Evolutionary conservation across 2,797 vertebrate species (phyloP).

Genomic region (Spinibarbus caldwelli): DNA sequence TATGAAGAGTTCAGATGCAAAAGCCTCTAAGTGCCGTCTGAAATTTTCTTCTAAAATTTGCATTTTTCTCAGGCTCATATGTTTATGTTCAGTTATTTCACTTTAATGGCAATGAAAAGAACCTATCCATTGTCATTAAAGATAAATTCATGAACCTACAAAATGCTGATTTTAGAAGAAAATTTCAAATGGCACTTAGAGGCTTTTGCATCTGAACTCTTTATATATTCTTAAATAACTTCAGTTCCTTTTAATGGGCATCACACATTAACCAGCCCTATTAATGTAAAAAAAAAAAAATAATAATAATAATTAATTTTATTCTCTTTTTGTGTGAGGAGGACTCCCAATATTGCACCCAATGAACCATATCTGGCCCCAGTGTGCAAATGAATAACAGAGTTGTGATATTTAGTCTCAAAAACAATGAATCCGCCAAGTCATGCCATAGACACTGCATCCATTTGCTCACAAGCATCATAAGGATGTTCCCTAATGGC

Average conservation of each 20-base stretch:
- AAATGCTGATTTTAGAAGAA: too few relatives aligned
- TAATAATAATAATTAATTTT: too few relatives aligned
- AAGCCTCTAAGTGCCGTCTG: too few relatives aligned
- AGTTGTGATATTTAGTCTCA: background rate
- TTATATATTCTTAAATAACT: background rate
- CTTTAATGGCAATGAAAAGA: too few relatives aligned
- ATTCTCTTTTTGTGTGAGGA: background rate
- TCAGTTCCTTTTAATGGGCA: background rate
- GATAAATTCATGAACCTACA: too few relatives aligned
- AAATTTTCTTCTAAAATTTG: too few relatives aligned
- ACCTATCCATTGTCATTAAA: too few relatives aligned
- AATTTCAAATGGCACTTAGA: too few relatives aligned
- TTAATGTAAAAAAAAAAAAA: conserved; percentile 3
- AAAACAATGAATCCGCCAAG: conserved; percentile 1
- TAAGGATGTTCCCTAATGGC: conserved; percentile 1
- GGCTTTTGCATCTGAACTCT: too few relatives aligned
- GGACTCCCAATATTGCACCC: background rate
- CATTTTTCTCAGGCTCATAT: too few relatives aligned
- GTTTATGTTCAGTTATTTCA: too few relatives aligned
- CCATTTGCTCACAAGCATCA: background rate
- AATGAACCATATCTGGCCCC: background rate
- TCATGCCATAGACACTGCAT: background rate
- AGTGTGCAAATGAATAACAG: background rate
- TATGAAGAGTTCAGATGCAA: too few relatives aligned
- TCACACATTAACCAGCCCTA: conserved; percentile 1